Evolutionary conservation across 2,113 vertebrate species (phyloP).

Genomic region (Macrotus californicus): DNA sequence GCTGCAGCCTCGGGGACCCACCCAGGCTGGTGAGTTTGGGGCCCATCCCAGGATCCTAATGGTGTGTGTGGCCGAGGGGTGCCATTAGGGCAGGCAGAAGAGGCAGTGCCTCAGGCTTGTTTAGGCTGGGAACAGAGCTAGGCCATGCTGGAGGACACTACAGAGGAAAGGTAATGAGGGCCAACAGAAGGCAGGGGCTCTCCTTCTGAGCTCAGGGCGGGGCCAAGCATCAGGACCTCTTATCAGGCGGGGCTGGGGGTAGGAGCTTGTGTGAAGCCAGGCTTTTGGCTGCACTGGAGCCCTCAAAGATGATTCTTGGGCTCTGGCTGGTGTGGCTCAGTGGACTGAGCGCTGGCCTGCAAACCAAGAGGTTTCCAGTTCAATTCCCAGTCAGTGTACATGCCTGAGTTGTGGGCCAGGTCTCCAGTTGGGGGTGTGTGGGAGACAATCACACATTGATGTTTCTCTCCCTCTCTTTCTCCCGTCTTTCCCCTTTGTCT

Average conservation of each 20-base stretch:
- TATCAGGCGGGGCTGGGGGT: neutral
- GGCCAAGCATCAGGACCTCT: neutral
- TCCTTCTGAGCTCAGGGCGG: neutral
- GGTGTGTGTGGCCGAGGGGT: no score
- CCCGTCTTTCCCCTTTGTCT: no score
- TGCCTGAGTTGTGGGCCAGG: no score
- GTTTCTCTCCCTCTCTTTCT: no score
- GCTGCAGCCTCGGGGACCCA: constrained; percentile 85
- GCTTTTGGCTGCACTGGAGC: neutral
- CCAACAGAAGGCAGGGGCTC: neutral
- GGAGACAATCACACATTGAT: no score
- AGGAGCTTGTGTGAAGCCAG: neutral
- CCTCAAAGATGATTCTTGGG: neutral
- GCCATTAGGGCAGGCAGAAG: neutral
- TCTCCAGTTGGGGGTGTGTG: no score
- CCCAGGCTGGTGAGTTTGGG: constrained; percentile 81
- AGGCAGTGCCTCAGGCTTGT: neutral
- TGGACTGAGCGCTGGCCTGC: no score
- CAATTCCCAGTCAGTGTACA: no score
- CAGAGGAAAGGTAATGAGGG: neutral
- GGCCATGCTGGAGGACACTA: neutral
- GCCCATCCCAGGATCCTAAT: no score
- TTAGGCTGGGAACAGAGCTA: neutral
- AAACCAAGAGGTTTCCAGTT: no score
- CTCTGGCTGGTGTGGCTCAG: no score